These are phyloP conservation scores for Anoplolepis gracilipes DNA, from an alignment of 1,140 invertebrate genomes.

Conservation along the genomic window DNA sequence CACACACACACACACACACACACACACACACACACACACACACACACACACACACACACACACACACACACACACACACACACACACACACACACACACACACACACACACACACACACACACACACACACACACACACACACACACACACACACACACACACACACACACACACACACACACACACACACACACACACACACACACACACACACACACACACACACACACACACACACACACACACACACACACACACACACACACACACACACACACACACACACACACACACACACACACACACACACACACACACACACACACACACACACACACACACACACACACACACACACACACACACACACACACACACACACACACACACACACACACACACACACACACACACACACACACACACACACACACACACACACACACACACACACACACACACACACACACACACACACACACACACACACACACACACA, in stretches of 20 bases:
- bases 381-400: neutral
- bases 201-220: neutral
- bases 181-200: neutral
- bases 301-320: neutral
- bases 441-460: neutral
- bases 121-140: neutral
- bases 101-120: neutral
- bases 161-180: neutral
- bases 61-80: neutral
- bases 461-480: neutral
- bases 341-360: neutral
- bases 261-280: neutral
- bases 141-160: neutral
- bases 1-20: neutral
- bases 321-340: neutral
- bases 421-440: neutral
- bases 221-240: neutral
- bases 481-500: neutral
- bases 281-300: neutral
- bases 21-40: neutral
- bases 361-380: neutral
- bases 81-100: neutral
- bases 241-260: neutral
- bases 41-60: neutral
- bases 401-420: neutral